Evolutionary conservation across 1,140 invertebrate species (phyloP), one percentile per base, ranked within the genome.

Genomic region (Drosophila rhopaloa): DNA sequence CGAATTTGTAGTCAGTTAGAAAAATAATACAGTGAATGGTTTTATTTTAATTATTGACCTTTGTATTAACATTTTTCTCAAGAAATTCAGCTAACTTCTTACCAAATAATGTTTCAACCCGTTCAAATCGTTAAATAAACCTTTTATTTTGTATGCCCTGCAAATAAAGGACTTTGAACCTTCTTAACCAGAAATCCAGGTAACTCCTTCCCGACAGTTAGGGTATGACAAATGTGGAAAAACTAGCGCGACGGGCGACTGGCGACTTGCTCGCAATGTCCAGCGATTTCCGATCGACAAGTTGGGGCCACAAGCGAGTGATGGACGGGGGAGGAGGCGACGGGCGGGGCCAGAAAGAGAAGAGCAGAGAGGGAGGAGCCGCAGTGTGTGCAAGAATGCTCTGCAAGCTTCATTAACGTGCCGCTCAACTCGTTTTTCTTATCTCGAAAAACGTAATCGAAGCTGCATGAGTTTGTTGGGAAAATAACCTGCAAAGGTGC

Each of bases 371-470:
- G 40, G 44, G 24, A 61, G 57, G 63, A 70, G 55, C 59, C 67
- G 43, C 55, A 50, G 58, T 27, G 62, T 74, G 50, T 78, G 61
- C 60, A 62, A 73, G 67, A 85, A 74, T 85, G 81, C 77, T 85
- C 81, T 57, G 85, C 65, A 74, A 85, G 84, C 72, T 74, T 85
- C 77, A 85, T 81, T 85, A 84, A 78, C 67, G 58, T 81, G 73
- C 68, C 71, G 43, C 41, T 44, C 62, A 43, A 53, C 56, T 84
- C 75, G 62, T 79, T 77, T 81, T 71, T 59, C 62, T 81, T 85
- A 84, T 84, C 77, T 70, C 41, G 51, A 62, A 55, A 72, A 75
- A 71, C 63, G 66, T 72, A 76, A 83, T 63, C 61, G 53, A 73
- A 37, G 51, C 50, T 54, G 32, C 16, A 29, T 38, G 35, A 9